A percentile compares a stretch with the other conserved stretches of the same genome.
phyloP scores from a whole-genome alignment of 2,113 vertebrate species.

The Trinectes maculatus region DNA sequence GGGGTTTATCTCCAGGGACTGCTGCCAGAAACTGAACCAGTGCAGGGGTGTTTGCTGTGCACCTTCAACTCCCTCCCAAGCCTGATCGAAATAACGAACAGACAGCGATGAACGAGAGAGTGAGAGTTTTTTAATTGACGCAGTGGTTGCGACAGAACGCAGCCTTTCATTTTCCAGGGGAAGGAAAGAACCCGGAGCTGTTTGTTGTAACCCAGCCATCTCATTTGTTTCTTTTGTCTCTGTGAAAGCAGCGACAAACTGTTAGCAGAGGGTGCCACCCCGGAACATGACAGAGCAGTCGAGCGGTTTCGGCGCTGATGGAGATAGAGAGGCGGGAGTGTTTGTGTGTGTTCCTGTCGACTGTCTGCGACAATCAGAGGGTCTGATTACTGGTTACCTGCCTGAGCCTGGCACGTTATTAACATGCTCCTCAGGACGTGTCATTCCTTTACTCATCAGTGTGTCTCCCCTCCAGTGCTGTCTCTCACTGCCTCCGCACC shows the following conservation, averaged over 20 bases:
- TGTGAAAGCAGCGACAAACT: constrained; percentile 62
- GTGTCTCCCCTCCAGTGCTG: constrained; percentile 41
- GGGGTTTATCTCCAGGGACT: constrained; percentile 43
- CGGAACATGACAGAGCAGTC: constrained; percentile 62
- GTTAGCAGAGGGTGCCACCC: constrained; percentile 59
- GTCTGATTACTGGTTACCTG: constrained; percentile 74
- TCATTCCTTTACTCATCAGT: constrained; percentile 66
- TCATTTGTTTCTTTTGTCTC: constrained; percentile 75
- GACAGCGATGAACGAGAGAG: constrained; percentile 51
- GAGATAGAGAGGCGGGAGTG: constrained; percentile 53
- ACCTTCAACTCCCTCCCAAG: constrained; percentile 30
- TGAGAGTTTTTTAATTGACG: constrained; percentile 67
- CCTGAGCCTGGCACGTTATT: constrained; percentile 65
- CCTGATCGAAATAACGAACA: constrained; percentile 62
- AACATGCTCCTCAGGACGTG: constrained; percentile 73
- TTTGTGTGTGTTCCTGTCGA: constrained; percentile 54
- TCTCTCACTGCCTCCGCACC: constrained; percentile 24
- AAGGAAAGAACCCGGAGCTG: constrained; percentile 68
- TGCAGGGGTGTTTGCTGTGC: constrained; percentile 8
- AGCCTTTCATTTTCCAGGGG: constrained; percentile 62
- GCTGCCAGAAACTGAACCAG: constrained; percentile 15
- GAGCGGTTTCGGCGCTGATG: constrained; percentile 56
- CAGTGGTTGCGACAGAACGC: constrained; percentile 21
- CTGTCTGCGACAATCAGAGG: constrained; percentile 66
- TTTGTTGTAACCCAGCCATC: constrained; percentile 71